A percentile compares a stretch with the other conserved stretches of the same genome.
These are phyloP conservation scores for Linnaemya tessellans DNA, from an alignment of 2,888 invertebrate species.

Conservation along the genomic window DNA sequence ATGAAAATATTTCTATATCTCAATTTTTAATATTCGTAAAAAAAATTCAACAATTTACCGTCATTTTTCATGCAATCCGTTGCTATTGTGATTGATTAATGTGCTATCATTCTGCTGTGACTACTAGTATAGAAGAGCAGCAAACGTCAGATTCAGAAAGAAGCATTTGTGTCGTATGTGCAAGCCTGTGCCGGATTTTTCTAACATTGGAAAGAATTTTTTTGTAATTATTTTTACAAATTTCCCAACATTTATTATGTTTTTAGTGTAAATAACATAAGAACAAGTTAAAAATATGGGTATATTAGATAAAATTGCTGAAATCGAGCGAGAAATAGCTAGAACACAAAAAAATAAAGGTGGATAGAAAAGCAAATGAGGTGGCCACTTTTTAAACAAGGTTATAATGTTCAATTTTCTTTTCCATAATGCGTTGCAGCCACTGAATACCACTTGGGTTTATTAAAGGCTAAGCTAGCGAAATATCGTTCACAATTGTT, in stretches of 20 bases:
- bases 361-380: conserved; percentile 80
- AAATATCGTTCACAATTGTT: conserved; percentile 97
- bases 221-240: conserved; percentile 29
- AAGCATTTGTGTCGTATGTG: conserved; percentile 47
- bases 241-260: conserved; percentile 53
- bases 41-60: not conserved
- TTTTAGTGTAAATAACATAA: conserved; percentile 46
- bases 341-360: conserved; percentile 99
- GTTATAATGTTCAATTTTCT: conserved; percentile 53
- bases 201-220: conserved; percentile 30
- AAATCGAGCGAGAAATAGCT: conserved; percentile 99
- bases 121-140: not conserved
- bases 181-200: conserved; percentile 56
- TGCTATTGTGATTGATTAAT: conserved; percentile 54
- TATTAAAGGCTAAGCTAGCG: conserved; percentile 97
- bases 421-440: conserved; percentile 85
- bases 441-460: conserved; percentile 99
- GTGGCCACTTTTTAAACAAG: conserved; percentile 55
- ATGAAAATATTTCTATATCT: too few relatives aligned
- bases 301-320: conserved; percentile 98
- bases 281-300: conserved; percentile 88
- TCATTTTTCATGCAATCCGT: not conserved
- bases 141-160: conserved; percentile 42
- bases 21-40: not conserved
- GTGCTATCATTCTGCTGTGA: not conserved